Percentiles rank a stretch among this genome's conserved stretches.
phyloP scores from a whole-genome alignment of 2,888 invertebrate species.

The Yponomeuta evonymella region DNA sequence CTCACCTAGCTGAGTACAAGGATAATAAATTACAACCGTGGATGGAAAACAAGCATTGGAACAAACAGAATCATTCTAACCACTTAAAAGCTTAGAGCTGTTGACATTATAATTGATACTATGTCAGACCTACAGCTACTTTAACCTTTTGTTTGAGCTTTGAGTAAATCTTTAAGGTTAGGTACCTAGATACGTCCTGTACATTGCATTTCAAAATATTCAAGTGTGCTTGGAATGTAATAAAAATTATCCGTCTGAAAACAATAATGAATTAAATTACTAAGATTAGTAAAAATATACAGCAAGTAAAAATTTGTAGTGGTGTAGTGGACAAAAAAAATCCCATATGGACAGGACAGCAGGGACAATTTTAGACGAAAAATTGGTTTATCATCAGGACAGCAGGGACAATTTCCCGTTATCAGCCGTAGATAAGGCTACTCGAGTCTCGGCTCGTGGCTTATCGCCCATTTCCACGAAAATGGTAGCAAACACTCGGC shows the following conservation, averaged over 20 bases:
- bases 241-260: too few species aligned
- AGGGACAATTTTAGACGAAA: constrained; percentile 25
- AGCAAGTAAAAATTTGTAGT: background rate
- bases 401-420: constrained; percentile 33
- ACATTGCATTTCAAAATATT: background rate
- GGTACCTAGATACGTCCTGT: background rate
- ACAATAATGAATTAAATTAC: too few species aligned
- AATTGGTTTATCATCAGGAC: background rate
- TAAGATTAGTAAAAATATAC: background rate
- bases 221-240: too few species aligned
- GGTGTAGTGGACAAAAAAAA: background rate
- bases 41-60: background rate
- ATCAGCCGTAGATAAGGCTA: constrained; percentile 57
- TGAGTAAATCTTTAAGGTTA: background rate
- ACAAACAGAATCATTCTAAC: background rate
- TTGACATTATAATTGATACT: background rate
- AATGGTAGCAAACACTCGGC: constrained; percentile 57
- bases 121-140: background rate
- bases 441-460: constrained; percentile 49
- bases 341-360: background rate
- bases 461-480: constrained; percentile 67
- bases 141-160: background rate
- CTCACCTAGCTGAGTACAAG: constrained; percentile 45
- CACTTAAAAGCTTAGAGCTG: background rate
- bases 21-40: constrained; percentile 17